Evolutionary conservation across 2,797 vertebrate species (phyloP).

Genomic region (Gobio occitaniae): DNA sequence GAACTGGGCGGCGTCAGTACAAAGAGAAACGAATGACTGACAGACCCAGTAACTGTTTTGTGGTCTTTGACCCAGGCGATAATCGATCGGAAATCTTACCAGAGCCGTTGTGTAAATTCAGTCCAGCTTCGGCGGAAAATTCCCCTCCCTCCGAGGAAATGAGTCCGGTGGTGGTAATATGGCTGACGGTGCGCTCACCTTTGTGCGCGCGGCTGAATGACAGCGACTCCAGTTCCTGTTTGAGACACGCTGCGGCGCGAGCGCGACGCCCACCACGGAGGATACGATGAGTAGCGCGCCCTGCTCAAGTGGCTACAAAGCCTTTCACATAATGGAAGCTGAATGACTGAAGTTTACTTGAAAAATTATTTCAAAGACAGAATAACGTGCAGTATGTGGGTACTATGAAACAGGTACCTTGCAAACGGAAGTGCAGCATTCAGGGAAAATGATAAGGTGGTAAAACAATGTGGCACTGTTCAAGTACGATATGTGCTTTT

Average conservation of each 20-base stretch:
- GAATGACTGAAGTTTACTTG: background rate
- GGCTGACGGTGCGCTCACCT: conserved; percentile 63
- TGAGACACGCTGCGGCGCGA: conserved; percentile 34
- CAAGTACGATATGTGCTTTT: background rate
- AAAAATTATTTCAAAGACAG: background rate
- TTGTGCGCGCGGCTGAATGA: conserved; percentile 39
- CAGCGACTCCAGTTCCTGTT: conserved; percentile 56
- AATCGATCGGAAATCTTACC: conserved; percentile 62
- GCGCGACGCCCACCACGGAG: conserved; percentile 31
- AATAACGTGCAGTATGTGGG: background rate
- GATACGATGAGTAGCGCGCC: conserved; percentile 25
- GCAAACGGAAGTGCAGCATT: background rate
- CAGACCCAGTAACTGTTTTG: conserved; percentile 25
- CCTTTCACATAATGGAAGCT: background rate
- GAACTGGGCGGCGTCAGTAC: conserved; percentile 56
- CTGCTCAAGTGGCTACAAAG: background rate
- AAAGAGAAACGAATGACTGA: conserved; percentile 52
- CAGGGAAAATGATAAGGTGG: background rate
- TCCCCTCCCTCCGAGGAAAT: conserved; percentile 58
- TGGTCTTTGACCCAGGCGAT: background rate
- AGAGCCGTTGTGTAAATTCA: conserved; percentile 38
- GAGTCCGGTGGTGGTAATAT: conserved; percentile 68
- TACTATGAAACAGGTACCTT: background rate
- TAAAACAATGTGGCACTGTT: background rate
- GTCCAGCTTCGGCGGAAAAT: conserved; percentile 48